A percentile compares a stretch with the other conserved stretches of the same genome.
Evolutionary conservation across 2,797 vertebrate genomes (phyloP).

Genomic region (Crenichthys baileyi): DNA sequence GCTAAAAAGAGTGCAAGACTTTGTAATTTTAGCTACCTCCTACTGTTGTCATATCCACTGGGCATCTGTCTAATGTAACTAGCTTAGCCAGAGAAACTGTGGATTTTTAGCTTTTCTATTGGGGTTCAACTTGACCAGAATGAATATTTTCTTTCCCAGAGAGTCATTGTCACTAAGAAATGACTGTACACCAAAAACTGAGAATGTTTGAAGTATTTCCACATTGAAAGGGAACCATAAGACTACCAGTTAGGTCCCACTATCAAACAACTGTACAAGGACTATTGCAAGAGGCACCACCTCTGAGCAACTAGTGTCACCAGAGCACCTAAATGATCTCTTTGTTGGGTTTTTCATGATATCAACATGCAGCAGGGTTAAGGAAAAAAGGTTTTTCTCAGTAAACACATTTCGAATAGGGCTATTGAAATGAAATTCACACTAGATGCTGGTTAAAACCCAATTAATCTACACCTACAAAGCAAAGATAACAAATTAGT

Average conservation of each 20-base stretch:
- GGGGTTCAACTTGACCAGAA: conserved; percentile 56
- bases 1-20: conserved; percentile 54
- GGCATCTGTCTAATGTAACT: conserved; percentile 51
- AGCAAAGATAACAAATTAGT: no score
- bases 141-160: conserved; percentile 56
- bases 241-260: conserved; percentile 6
- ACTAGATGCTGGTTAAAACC: no score
- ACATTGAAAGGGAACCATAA: conserved; percentile 13
- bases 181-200: conserved; percentile 25
- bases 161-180: conserved; percentile 38
- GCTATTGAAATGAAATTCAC: not conserved
- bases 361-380: not conserved
- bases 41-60: conserved; percentile 70
- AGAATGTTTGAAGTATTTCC: conserved; percentile 12
- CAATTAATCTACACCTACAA: no score
- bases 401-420: not conserved
- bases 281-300: conserved; percentile 7
- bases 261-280: conserved; percentile 9
- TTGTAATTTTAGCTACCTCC: conserved; percentile 72
- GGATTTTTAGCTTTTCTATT: conserved; percentile 35
- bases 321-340: not conserved
- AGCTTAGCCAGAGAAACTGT: conserved; percentile 53
- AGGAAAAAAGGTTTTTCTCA: not conserved
- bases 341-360: conserved; percentile 2
- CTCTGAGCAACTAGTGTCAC: conserved; percentile 1